Conservation (phyloP, 1,140 invertebrate species). For the Papilio dardanus region DNA sequence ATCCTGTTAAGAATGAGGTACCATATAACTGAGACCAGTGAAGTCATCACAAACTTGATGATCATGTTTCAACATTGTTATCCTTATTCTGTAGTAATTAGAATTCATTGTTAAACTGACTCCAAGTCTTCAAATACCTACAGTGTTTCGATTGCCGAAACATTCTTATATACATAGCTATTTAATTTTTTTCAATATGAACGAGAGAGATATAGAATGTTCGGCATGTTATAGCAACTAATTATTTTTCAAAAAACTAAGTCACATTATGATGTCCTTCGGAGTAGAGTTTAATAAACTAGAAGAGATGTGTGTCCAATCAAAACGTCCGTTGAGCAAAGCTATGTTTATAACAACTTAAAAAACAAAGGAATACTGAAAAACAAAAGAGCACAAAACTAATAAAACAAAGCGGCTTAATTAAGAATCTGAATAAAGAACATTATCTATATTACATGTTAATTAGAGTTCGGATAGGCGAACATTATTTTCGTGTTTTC, state of each 20-base stretch:
- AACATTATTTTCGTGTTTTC: background rate
- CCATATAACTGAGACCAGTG: slow-evolving; percentile 50
- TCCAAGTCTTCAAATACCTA: background rate
- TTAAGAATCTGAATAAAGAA: background rate
- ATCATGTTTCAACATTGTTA: background rate
- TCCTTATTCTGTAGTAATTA: background rate
- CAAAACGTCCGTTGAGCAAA: background rate
- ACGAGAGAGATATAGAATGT: no score
- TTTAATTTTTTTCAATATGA: no score
- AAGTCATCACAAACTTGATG: slow-evolving; percentile 42
- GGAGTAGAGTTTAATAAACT: no score
- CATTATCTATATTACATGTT: background rate
- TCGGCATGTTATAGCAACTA: no score
- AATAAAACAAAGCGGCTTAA: background rate
- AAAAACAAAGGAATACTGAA: background rate
- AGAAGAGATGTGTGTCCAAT: no score
- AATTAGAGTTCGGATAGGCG: slow-evolving; percentile 1
- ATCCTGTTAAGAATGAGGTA: slow-evolving; percentile 46
- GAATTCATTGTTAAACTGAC: slow-evolving; percentile 12
- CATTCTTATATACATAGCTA: background rate
- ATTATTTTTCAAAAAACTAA: no score
- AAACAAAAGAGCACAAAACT: background rate
- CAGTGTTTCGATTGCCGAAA: background rate
- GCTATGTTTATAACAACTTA: background rate
- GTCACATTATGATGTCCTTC: no score